Conservation (phyloP, 2,888 invertebrate species). For the Xanthia togata region DNA sequence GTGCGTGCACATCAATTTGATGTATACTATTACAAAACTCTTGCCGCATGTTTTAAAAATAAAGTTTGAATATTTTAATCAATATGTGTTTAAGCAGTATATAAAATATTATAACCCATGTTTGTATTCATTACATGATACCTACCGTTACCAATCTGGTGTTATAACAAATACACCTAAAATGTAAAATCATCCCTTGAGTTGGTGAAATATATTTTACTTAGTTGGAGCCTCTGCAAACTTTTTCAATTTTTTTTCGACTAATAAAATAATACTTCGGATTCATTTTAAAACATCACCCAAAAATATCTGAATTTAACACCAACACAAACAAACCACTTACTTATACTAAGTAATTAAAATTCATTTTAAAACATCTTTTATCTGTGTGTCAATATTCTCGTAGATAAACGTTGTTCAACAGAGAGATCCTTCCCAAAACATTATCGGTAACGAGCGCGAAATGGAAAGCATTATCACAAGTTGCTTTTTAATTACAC, state of each 20-base stretch:
- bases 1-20: too few species aligned
- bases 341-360: neutral
- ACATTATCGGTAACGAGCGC: conserved; percentile 41
- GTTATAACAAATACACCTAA: neutral
- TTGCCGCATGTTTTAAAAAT: neutral
- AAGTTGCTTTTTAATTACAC: conserved; percentile 64
- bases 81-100: neutral
- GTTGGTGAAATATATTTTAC: neutral
- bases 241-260: neutral
- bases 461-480: conserved; percentile 58
- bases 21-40: too few species aligned
- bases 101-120: neutral
- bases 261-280: neutral
- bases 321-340: neutral
- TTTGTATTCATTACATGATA: neutral
- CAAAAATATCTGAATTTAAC: too few species aligned
- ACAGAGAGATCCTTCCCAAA: conserved; percentile 15
- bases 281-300: neutral
- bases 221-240: neutral
- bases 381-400: conserved; percentile 3
- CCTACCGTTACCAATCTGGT: too few species aligned
- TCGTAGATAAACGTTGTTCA: neutral
- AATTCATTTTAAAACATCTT: neutral
- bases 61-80: neutral
- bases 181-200: neutral